These are phyloP conservation scores for Graptemys geographica DNA, from an alignment of 2,797 vertebrate species.

Conservation along the genomic window DNA sequence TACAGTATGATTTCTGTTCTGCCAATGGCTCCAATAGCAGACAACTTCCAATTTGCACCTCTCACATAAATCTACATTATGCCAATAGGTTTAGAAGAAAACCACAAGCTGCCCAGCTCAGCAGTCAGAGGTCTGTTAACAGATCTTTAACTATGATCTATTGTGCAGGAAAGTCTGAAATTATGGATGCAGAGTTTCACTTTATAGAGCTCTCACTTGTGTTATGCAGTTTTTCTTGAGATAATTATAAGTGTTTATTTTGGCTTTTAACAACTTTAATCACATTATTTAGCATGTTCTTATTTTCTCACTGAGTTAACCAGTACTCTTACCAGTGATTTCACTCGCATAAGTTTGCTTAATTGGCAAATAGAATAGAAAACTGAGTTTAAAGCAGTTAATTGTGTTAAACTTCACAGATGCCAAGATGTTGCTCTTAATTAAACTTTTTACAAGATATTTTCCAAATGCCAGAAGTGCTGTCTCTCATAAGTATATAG, in stretches of 20 bases:
- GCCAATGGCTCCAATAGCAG: conserved; percentile 75
- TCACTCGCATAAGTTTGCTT: conserved; percentile 46
- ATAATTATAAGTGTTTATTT: conserved; percentile 88
- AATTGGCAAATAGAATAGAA: conserved; percentile 50
- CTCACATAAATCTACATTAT: conserved; percentile 84
- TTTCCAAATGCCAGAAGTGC: conserved; percentile 53
- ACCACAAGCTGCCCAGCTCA: conserved; percentile 78
- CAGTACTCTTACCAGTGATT: conserved; percentile 61
- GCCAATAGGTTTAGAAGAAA: conserved; percentile 81
- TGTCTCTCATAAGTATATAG: conserved; percentile 66
- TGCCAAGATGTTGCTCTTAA: conserved; percentile 36
- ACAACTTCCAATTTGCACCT: conserved; percentile 86
- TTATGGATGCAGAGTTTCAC: conserved; percentile 72
- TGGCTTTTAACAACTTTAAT: conserved; percentile 87
- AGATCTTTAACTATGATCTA: conserved; percentile 86
- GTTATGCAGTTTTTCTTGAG: conserved; percentile 74
- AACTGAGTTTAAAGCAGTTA: conserved; percentile 44
- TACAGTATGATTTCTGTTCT: conserved; percentile 83
- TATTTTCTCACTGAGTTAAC: conserved; percentile 76
- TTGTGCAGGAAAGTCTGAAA: conserved; percentile 76
- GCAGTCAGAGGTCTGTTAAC: conserved; percentile 85
- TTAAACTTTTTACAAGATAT: conserved; percentile 59
- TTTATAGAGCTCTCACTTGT: conserved; percentile 76
- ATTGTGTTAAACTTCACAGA: conserved; percentile 59
- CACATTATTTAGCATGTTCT: conserved; percentile 84